These are phyloP conservation scores for Lasaia peninsularis DNA, from an alignment of 1,140 invertebrate species.

Conservation along the genomic window DNA sequence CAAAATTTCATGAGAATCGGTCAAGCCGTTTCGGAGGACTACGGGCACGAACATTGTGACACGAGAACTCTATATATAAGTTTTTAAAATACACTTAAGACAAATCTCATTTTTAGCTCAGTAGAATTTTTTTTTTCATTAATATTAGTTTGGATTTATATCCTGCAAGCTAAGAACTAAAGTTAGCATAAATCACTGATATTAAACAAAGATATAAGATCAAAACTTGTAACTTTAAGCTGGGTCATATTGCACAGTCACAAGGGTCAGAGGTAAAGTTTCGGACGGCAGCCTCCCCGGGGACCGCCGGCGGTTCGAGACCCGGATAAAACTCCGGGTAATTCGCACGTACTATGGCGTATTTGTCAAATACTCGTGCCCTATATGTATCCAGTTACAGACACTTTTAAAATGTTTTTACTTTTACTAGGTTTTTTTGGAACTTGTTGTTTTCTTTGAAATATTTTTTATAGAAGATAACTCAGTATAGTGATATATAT, in stretches of 20 bases:
- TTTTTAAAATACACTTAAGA: too few relatives aligned
- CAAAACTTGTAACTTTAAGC: conserved; percentile 4
- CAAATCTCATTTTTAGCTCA: too few relatives aligned
- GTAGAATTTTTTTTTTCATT: too few relatives aligned
- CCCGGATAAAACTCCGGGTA: conserved; percentile 7
- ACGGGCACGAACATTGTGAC: too few relatives aligned
- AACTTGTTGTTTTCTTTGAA: too few relatives aligned
- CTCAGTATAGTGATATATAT: too few relatives aligned
- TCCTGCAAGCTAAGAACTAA: neutral
- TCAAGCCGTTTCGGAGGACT: too few relatives aligned
- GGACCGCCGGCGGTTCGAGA: neutral
- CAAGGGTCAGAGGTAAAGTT: conserved; percentile 11
- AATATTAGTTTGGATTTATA: too few relatives aligned
- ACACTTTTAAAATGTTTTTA: conserved; percentile 5
- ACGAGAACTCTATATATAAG: too few relatives aligned
- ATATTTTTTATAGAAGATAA: too few relatives aligned
- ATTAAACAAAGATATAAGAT: conserved; percentile 7
- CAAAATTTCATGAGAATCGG: too few relatives aligned
- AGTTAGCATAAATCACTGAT: neutral
- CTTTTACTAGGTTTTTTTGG: neutral
- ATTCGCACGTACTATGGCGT: conserved; percentile 5
- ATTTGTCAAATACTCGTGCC: conserved; percentile 8
- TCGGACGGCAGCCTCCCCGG: conserved; percentile 6
- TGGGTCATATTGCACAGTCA: neutral
- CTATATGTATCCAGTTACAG: conserved; percentile 7